Base-by-base conservation (phyloP, 2,113 vertebrate species). In the Toxotes chatareus region DNA sequence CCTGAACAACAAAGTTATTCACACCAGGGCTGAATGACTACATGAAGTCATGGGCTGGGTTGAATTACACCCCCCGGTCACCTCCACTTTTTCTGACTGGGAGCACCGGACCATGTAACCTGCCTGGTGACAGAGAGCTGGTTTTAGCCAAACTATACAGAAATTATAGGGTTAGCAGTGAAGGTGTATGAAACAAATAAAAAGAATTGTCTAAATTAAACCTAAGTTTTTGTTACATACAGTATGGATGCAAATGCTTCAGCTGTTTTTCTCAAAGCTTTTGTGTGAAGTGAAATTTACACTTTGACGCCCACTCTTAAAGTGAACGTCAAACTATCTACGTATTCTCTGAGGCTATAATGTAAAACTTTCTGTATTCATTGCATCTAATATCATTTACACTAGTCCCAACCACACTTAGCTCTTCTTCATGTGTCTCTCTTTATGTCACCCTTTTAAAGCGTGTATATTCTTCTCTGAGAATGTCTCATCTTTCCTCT, bases 1-100 rank as follows among this genome's bases (percentile, higher is more conserved):
- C 66, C 53, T 63, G 61, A 84, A 92, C 88, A 90, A 82, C 86
- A 89, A 76, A 83, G 76, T 77, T 80, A 73, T 83, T 91, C 91
- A 88, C 86, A 88, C 84, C 74, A 23, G 63, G 62, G 61, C 76
- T 89, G 69, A 86, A 83, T 79, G 86, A 83, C 77, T 57, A 64
- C 65, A 71, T 85, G 82, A 81, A 89, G 88, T 91, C 89, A 87
- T 36, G 40, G 66, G 66, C 49, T 72, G 82, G 80, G 82, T 92
- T 90, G 70, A 59, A 85, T 94, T 92, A 92, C 91, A 73, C 71
- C 71, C 63, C 64, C 47, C 80, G 78, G 73, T 78, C 80, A 75
- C 67, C 73, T 82, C 44, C 63, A 61, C 42, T 83, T 87, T 88
- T 80, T 27, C 27, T 68, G 70, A 91, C 85, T 4, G 14, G 13